These are phyloP conservation scores for Gari tellinella DNA, from an alignment of 2,888 invertebrate species.

Conservation along the genomic window DNA sequence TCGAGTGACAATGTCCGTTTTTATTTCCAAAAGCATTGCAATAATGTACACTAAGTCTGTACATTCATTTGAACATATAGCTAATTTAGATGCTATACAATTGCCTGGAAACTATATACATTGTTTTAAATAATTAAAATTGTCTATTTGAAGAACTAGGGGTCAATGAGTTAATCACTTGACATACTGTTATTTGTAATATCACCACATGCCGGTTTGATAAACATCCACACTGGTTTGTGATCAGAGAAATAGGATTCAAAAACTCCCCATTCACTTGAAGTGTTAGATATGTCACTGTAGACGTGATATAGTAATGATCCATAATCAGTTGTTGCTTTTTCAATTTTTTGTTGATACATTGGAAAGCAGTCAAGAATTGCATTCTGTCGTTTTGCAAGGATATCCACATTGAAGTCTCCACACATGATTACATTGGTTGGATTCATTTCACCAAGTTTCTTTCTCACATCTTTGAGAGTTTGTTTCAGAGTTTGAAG, in stretches of 20 bases:
- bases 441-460: neutral
- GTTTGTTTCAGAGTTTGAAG: neutral
- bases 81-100: too few relatives aligned
- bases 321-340: constrained; percentile 6
- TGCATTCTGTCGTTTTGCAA: neutral
- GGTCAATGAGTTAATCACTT: too few relatives aligned
- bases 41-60: too few relatives aligned
- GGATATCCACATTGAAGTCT: constrained; percentile 9
- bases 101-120: too few relatives aligned
- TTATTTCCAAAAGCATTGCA: too few relatives aligned
- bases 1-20: too few relatives aligned
- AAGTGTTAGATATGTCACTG: neutral
- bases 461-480: neutral
- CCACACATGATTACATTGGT: neutral
- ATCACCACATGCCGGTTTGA: too few relatives aligned
- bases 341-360: neutral
- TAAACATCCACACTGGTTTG: neutral
- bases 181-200: too few relatives aligned
- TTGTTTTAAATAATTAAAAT: too few relatives aligned
- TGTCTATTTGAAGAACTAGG: too few relatives aligned
- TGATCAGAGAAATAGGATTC: constrained; percentile 9
- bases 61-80: too few relatives aligned
- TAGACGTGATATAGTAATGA: constrained; percentile 11
- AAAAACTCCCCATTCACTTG: neutral
- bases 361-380: neutral